These are phyloP conservation scores for Apostichopus californicus DNA, from an alignment of 35 echinoderm and acorn worm genomes.

Conservation along the genomic window DNA sequence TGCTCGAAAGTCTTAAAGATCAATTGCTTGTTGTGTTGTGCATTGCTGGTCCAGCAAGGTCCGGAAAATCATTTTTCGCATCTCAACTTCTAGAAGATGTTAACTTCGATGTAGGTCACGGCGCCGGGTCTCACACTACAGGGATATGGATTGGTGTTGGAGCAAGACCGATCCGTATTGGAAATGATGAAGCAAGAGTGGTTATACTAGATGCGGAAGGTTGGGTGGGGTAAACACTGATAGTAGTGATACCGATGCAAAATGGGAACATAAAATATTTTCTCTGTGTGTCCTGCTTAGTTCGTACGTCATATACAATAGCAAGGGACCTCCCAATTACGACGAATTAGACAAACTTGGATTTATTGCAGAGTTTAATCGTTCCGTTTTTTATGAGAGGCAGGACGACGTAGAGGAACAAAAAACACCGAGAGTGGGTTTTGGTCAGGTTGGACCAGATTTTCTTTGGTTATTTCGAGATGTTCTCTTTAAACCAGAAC, in stretches of 20 bases:
- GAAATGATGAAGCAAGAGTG: neutral
- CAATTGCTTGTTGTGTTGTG: neutral
- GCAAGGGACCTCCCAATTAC: neutral
- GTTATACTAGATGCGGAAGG: neutral
- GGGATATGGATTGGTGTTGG: conserved; percentile 12
- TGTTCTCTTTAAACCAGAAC: neutral
- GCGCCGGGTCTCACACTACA: neutral
- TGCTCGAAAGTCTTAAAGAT: neutral
- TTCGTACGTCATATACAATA: conserved; percentile 17
- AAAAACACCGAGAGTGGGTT: neutral
- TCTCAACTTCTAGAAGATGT: neutral
- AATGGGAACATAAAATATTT: conserved; percentile 32
- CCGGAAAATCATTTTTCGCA: neutral
- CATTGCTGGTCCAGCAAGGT: conserved; percentile 12
- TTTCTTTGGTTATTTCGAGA: neutral
- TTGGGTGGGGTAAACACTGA: no score
- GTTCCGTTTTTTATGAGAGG: neutral
- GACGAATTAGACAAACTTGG: conserved; percentile 19
- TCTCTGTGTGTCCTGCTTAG: conserved; percentile 1
- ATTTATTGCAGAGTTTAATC: conserved; percentile 16
- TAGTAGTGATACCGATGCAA: no score
- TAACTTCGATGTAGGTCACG: neutral
- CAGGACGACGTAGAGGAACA: neutral
- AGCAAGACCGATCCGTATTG: neutral
- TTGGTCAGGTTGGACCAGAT: neutral